Conservation (phyloP, 2,797 vertebrate species). For the Rhinoraja longicauda region DNA sequence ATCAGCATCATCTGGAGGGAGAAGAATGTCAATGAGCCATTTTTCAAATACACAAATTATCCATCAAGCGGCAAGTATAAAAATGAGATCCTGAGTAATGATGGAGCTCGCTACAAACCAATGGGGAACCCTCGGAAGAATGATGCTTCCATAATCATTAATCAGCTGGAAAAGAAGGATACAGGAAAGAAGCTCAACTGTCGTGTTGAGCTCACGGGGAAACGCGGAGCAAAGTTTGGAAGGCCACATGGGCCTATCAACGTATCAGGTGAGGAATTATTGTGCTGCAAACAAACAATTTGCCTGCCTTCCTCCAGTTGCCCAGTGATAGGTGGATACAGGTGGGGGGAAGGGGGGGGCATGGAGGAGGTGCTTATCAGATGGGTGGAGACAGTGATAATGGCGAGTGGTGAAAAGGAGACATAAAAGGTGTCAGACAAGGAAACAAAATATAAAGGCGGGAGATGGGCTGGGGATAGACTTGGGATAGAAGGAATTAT, state of each 20-base stretch:
- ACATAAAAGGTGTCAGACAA: no score
- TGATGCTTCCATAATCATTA: background rate
- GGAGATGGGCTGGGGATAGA: no score
- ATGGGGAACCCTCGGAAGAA: background rate
- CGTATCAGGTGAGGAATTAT: background rate
- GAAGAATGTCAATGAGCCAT: accelerated
- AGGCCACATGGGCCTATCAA: background rate
- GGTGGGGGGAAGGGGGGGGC: no score
- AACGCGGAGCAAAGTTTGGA: no score
- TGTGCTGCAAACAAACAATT: background rate
- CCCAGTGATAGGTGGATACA: no score
- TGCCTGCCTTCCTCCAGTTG: background rate
- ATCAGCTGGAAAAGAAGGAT: background rate
- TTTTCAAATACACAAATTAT: background rate
- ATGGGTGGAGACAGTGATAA: no score
- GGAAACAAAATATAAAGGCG: no score
- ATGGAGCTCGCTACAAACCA: background rate
- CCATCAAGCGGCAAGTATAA: background rate
- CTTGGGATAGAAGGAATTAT: no score
- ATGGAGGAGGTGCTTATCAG: no score
- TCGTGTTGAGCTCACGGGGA: background rate
- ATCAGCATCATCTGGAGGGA: background rate
- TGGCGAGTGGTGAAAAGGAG: no score
- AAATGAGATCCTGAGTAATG: background rate
- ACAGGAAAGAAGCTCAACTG: background rate